Percentiles rank a stretch among this genome's conserved stretches.
Evolutionary conservation across 2,113 vertebrate genomes (phyloP).

Genomic region (Urocynchramus pylzowi): DNA sequence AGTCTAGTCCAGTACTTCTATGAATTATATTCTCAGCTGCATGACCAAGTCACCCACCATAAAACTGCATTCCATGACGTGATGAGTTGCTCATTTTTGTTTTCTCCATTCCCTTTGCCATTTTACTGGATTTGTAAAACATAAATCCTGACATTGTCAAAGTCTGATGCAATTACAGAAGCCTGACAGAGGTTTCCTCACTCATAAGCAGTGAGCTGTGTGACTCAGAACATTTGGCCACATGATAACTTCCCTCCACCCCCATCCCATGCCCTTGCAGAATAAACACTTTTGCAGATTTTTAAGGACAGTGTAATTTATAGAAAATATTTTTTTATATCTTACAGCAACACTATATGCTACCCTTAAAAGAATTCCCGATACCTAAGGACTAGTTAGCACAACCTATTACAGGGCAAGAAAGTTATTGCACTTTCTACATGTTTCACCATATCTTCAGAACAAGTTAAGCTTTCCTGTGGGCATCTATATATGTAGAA

Average conservation of each 20-base stretch:
- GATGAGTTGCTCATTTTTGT: neutral
- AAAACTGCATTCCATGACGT: neutral
- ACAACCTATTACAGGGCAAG: neutral
- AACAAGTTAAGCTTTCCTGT: neutral
- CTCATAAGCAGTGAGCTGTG: neutral
- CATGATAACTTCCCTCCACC: neutral
- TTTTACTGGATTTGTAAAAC: neutral
- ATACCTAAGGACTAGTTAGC: neutral
- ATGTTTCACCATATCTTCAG: neutral
- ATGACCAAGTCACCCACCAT: rapidly evolving
- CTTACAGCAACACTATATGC: neutral
- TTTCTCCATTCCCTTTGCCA: neutral
- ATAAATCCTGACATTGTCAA: neutral
- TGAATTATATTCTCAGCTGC: neutral
- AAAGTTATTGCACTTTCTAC: neutral
- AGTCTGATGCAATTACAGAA: neutral
- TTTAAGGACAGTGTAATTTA: neutral
- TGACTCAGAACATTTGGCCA: neutral
- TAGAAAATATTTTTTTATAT: neutral
- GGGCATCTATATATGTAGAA: neutral
- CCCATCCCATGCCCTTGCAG: neutral
- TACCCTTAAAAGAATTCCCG: neutral
- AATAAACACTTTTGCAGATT: neutral
- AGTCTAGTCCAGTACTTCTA: neutral
- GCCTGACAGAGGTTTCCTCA: neutral